Evolutionary conservation across 1,140 invertebrate genomes (phyloP), one percentile per base, ranked within the genome.

Genomic region (Drosophila rufa): DNA sequence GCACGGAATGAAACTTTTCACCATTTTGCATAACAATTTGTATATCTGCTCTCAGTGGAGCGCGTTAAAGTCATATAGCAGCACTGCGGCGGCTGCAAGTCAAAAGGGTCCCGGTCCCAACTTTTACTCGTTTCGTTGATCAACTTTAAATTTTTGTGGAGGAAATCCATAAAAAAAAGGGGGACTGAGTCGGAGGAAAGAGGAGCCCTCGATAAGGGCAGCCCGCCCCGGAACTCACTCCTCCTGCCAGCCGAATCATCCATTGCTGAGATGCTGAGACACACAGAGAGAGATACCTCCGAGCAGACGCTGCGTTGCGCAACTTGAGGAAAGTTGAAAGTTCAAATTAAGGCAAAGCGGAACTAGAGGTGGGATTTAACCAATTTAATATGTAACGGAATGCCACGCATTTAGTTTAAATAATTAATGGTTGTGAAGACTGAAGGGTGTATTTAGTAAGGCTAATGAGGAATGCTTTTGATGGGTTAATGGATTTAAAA

Each of bases 21-120:
- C 85, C 81, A 90, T 90, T 90, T 90, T 90, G 85, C 85, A 90
- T 90, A 90, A 90, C 85, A 90, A 90, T 90, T 90, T 90, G 85
- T 90, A 91, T 90, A 75, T 85, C 84, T 91, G 75, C 90, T 91
- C 84, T 91, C 85, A 90, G 85, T 85, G 86, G 85, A 90, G 82
- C 85, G 85, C 85, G 86, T 90, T 90, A 90, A 90, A 81, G 80
- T 75, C 80, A 89, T 85, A 43, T 38, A 47, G 42, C 61, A 57
- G 57, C 73, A 77, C 62, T 53, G 70, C 56, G 55, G 71, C 48
- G 55, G 71, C 48, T 51, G 67, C 27, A 66, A 73, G 71, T 75
- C 60, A 89, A 84, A 89, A 84, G 83, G 83, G 83, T 79, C 65
- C 65, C 80, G 83, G 83, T 79, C 65, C 61, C 80, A 90, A 89